phyloP scores from a whole-genome alignment of 2,113 vertebrate genomes.

The Empidonax alnorum region DNA sequence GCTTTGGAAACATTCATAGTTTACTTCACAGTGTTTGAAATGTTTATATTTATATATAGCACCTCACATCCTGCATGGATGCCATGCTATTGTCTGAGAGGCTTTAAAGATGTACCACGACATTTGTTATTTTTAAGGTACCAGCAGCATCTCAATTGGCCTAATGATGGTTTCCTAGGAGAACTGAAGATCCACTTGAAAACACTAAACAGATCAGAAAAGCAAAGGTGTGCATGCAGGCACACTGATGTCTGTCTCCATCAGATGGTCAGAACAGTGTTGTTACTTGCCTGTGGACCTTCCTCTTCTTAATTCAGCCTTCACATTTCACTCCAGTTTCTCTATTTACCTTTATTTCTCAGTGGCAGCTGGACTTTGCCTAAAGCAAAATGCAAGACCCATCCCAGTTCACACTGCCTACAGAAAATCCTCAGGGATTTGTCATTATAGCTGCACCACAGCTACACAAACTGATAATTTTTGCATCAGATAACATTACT shows the following conservation, averaged over 20 bases:
- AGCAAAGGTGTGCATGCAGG: not conserved
- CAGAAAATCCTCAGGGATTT: not conserved
- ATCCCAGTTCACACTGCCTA: not conserved
- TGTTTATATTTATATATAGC: not conserved
- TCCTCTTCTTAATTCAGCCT: not conserved
- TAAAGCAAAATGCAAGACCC: not conserved
- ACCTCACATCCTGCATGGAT: not conserved
- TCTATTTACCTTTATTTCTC: not conserved
- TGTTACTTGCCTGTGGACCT: not conserved
- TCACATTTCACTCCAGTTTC: not conserved
- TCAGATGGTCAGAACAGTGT: not conserved
- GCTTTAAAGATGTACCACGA: not conserved
- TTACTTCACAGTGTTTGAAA: not conserved
- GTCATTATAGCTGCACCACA: not conserved
- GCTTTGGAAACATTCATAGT: not conserved
- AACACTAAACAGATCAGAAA: not conserved
- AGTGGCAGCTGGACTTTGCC: not conserved
- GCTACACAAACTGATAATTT: not conserved
- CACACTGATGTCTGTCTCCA: not conserved
- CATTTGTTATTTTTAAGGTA: slow-evolving; percentile 24
- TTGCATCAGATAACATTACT: not conserved
- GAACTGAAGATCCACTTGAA: slow-evolving; percentile 14
- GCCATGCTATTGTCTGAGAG: not conserved
- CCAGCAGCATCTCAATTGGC: slow-evolving; percentile 14
- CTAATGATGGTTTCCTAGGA: slow-evolving; percentile 54